Evolutionary conservation across 2,888 invertebrate genomes (phyloP), one percentile per base, ranked within the genome.

Genomic region (Sarcophaga caerulescens): DNA sequence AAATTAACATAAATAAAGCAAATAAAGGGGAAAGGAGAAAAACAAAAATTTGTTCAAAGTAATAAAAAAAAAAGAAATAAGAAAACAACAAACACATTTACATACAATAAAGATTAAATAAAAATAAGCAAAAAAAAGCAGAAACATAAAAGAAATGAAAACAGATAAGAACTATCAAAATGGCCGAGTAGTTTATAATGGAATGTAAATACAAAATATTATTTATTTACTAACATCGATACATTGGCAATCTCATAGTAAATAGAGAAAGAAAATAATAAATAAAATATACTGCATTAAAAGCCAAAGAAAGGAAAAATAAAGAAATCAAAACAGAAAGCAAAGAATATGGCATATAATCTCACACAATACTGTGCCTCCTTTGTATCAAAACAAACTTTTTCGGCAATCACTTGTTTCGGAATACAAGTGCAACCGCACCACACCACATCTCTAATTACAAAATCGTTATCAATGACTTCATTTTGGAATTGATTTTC

Each of bases 91-190:
- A 6, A 52, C 23, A 57, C 23, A 70, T 23, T 52, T 52, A 25
- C 17, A 12, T 19, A 14, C 17, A 70, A 70, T 17, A 25, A 70
- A 59, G 11, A 59, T 59, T 5, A 44, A 47, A 25, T 5, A 44
- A 35, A 57, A 71, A 59, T 35, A 44, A 21, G 14, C 25, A 25
- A 57, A 71, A 59, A 25, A 44, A 57, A 21, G 6, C 5, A 35
- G 35, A 35, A 45, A 14, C 47, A 62, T 47, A 79, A 17, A 47
- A 52, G 14, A 52, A 52, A 14, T 52, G 19, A 57, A 21, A 65
- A 62, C 4, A 45, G 70, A 78, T 68, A 78, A 60, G 44, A 66
- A 69, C 45, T 60, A 78, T 11, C 44, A 60, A 79, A 79, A 79
- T 70, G 62, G 69, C 63, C 11, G 60, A 78, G 57, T 8, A 23